Base-by-base conservation (phyloP, 2,888 invertebrate species). In the Clostera curtula region DNA sequence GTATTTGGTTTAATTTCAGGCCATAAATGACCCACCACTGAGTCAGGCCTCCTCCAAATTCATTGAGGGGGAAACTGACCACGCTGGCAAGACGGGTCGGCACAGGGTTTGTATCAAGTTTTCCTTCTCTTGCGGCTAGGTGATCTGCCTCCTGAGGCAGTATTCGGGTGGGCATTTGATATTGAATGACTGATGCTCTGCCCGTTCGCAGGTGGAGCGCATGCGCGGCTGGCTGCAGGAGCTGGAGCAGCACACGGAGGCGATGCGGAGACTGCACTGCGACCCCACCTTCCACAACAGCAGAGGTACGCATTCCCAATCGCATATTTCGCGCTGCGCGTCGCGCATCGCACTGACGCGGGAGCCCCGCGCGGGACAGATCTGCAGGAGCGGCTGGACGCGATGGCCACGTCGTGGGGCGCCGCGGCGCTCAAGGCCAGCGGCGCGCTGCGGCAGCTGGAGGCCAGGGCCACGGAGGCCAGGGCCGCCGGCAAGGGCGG, bases 371-470 rank as follows among this genome's bases (percentile, higher is more conserved):
- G n/a, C 12, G 13, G 31, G 36, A 11, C 63, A 89, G 89, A 83
- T 28, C 67, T 88, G 53, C 88, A 88, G 65, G 80, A 85, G 38
- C 88, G 89, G 59, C 59, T 89, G 60, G 89, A 90, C 40, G 68
- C 69, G 14, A 73, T 85, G 40, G 86, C 85, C 44, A 80, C 82
- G 39, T 72, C 75, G 20, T 83, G 87, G 35, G 77, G 85, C 49
- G 83, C 74, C 26, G 67, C 77, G 2, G 86, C 86, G 4, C 65
- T 79, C 34, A 79, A 82, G 56, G 66, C 86, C 37, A 76, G 85
- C 52, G 82, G 71, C 25, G 87, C 86, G 49, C 71, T 89, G 53
- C 84, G 85, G 43, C 85, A 70, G 60, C 60, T 85, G 40, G 73
- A 75, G 50, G 52, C 53, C 25, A 62, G 59, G 20, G 61, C 27